Conservation (phyloP, 1,140 invertebrate genomes). For the Hermatobates lingyangjiaoensis region DNA sequence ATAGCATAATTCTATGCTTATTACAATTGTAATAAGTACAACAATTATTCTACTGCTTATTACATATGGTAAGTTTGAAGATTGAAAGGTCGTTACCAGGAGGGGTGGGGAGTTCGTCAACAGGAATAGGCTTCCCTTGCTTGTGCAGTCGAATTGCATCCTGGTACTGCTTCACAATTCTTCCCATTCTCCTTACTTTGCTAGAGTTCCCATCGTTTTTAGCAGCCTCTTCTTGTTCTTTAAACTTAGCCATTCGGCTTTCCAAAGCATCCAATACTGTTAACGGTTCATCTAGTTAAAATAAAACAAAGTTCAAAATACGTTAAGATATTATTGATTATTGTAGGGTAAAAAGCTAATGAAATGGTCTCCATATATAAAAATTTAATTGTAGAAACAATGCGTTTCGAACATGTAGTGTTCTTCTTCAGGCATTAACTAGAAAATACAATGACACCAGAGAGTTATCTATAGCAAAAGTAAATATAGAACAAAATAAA, state of each 20-base stretch:
- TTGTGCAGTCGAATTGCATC: slow-evolving; percentile 66
- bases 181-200: slow-evolving; percentile 69
- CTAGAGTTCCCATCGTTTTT: slow-evolving; percentile 58
- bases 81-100: slow-evolving; percentile 38
- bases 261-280: slow-evolving; percentile 60
- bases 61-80: no score
- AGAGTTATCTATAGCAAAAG: background rate
- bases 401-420: no score
- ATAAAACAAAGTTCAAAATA: background rate
- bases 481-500: background rate
- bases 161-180: slow-evolving; percentile 88
- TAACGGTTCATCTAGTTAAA: slow-evolving; percentile 25
- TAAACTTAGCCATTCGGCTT: slow-evolving; percentile 64
- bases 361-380: no score
- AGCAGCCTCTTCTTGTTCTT: slow-evolving; percentile 45
- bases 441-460: no score
- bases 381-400: no score
- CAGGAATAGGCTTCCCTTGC: slow-evolving; percentile 50
- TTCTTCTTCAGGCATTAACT: no score
- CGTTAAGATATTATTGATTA: background rate
- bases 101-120: slow-evolving; percentile 73
- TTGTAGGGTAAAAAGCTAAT: no score
- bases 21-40: no score
- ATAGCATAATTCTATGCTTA: no score
- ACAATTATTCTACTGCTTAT: no score